Conservation (phyloP, 1,140 invertebrate genomes). For the Galendromus occidentalis region DNA sequence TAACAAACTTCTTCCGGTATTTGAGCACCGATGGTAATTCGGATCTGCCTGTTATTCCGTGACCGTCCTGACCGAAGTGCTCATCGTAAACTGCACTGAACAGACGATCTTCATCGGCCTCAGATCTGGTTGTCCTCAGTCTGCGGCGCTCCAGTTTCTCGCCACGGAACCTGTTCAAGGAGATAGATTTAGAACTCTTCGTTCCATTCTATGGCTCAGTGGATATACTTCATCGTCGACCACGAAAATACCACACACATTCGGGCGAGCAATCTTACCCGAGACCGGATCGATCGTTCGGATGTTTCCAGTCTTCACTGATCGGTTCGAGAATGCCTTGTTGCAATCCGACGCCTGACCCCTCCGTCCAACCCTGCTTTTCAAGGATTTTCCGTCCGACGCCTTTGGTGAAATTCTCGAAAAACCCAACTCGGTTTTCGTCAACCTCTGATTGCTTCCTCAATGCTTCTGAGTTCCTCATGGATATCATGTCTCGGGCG, state of each 20-base stretch:
- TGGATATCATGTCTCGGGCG: slow-evolving; percentile 28
- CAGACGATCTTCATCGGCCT: neutral
- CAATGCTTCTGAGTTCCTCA: slow-evolving; percentile 28
- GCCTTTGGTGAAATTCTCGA: slow-evolving; percentile 33
- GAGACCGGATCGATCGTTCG: slow-evolving; percentile 19
- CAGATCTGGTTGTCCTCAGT: neutral
- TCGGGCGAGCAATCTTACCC: slow-evolving; percentile 14
- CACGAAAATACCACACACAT: too few species aligned
- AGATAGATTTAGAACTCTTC: too few species aligned
- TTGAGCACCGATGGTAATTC: neutral
- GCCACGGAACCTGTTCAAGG: slow-evolving; percentile 16
- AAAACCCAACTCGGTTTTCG: slow-evolving; percentile 28
- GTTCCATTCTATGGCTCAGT: too few species aligned
- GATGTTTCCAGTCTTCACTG: slow-evolving; percentile 20
- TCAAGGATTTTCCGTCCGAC: slow-evolving; percentile 33
- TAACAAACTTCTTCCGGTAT: neutral
- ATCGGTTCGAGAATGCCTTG: slow-evolving; percentile 23
- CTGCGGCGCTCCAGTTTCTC: slow-evolving; percentile 13
- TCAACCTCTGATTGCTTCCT: slow-evolving; percentile 23
- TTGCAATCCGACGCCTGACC: slow-evolving; percentile 31
- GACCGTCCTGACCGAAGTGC: neutral
- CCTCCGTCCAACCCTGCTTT: slow-evolving; percentile 37
- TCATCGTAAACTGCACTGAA: neutral
- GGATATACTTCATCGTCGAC: too few species aligned
- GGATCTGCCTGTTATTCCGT: neutral